Evolutionary conservation across 2,113 vertebrate genomes (phyloP), one percentile per base, ranked within the genome.

Genomic region (Myocastor coypus): DNA sequence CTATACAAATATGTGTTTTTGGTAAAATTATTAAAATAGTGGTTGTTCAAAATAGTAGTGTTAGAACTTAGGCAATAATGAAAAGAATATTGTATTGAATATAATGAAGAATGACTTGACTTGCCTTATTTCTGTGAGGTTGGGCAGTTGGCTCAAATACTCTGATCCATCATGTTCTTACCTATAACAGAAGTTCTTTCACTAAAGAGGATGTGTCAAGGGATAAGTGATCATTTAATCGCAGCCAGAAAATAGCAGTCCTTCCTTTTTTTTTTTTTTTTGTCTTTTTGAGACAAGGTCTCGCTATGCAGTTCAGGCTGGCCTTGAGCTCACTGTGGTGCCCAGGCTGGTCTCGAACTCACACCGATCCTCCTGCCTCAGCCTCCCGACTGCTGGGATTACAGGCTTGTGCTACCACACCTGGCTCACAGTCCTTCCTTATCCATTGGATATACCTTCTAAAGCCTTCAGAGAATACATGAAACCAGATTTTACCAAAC

Each of bases 1-100:
- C 7, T 61, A 50, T 89, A 37, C 59, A 90, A 83, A 81, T 52
- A 77, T 24, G n/a, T 4, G 86, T 84, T 94, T 83, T 92, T 95
- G 87, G 59, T 5, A 96, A 57, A 59, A 64, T 7, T 86, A 81
- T 83, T 89, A 73, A 91, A 2, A 34, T 85, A 30, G 7, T 9
- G 4, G 3, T 87, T 83, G 10, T 71, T 7, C 55, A 92, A 34
- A 92, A 77, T 64, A 83, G 14, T 68, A 82, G 3, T 24, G 3
- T 52, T 37, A 17, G 26, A 52, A 92, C 9, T 83, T 10, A 68
- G 8, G 17, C 1, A 86, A 7, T 73, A 28, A 26, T 86, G 16
- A 55, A 83, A 91, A 93, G 42, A 75, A 46, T 9, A 81, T 34
- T 37, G 0, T 24, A 81, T 59, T 89, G 19, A 82, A 30, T 57